Evolutionary conservation across 2,888 invertebrate species (phyloP), one percentile per base, ranked within the genome.

Genomic region (Spicauda simplicius): DNA sequence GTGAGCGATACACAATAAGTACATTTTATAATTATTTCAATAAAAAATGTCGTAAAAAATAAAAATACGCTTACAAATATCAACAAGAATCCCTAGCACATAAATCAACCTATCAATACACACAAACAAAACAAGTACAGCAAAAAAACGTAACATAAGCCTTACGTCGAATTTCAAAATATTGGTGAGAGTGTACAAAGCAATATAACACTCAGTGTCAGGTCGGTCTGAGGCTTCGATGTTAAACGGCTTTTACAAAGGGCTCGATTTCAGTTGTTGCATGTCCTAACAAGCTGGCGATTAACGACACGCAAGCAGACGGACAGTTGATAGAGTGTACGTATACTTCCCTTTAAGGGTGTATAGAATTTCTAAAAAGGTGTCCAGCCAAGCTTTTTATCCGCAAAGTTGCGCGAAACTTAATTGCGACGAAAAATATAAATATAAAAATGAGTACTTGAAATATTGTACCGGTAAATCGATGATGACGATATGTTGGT

Each of bases 221-320:
- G 56, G n/a, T 48, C 62, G n/a, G 58, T 59, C 59, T 65, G 59
- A 59, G 56, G 58, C 54, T 20, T 59, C 65, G 59, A 65, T 65
- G 65, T 65, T 54, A 48, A 59, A 65, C 64, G 58, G 59, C 45
- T 48, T 58, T 41, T 65, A 65, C 65, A 65, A 58, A 65, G 65
- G 65, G 65, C 59, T 65, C 65, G 59, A 54, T 65, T 65, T 65
- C 65, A 65, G 65, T 59, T 65, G 65, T 65, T 65, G 59, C 65
- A 65, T 59, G 65, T 59, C 53, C 58, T 48, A 65, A 65, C 65
- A 65, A 65, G 65, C 45, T 12, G 19, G 65, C 59, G 65, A 65
- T 65, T 54, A 65, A 65, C 65, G 54, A 65, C 65, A 65, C 59
- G 65, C 65, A 48, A 65, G 54, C 59, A 45, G 59, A 59, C 65